Conservation (phyloP, 2,113 vertebrate species). For the Geococcyx californianus region DNA sequence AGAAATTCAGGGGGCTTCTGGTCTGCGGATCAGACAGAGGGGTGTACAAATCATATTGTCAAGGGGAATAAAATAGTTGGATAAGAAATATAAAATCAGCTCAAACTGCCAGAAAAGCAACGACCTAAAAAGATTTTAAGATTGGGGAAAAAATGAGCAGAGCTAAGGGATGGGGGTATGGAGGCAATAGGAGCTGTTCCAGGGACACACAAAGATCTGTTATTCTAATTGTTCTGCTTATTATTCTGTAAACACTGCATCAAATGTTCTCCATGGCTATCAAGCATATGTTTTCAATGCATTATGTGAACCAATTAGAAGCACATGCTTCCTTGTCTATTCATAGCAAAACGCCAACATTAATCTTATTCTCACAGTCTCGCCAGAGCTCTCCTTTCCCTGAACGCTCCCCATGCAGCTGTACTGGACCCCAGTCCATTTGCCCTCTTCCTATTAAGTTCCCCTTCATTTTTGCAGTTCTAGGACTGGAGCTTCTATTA, state of each 20-base stretch:
- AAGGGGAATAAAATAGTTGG: not conserved
- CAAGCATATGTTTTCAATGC: constrained; percentile 19
- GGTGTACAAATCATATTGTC: not conserved
- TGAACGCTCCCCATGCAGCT: not conserved
- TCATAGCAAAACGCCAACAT: not conserved
- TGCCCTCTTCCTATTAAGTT: not conserved
- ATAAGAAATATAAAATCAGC: not conserved
- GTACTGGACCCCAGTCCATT: not conserved
- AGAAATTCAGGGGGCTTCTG: not conserved
- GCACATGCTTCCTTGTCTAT: not conserved
- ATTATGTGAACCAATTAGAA: constrained; percentile 28
- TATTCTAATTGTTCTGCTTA: constrained; percentile 16
- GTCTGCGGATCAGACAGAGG: not conserved
- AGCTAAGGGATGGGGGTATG: not conserved
- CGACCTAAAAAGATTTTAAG: not conserved
- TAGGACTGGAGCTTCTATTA: not conserved
- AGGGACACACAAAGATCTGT: not conserved
- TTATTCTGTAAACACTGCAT: constrained; percentile 20
- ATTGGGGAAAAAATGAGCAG: not conserved
- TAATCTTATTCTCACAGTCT: not conserved
- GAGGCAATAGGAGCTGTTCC: not conserved
- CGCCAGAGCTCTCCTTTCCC: not conserved
- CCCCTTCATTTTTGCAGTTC: not conserved
- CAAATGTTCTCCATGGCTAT: not conserved
- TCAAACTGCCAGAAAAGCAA: not conserved